Evolutionary conservation across 2,113 vertebrate species (phyloP).

Genomic region (Anseranas semipalmata): DNA sequence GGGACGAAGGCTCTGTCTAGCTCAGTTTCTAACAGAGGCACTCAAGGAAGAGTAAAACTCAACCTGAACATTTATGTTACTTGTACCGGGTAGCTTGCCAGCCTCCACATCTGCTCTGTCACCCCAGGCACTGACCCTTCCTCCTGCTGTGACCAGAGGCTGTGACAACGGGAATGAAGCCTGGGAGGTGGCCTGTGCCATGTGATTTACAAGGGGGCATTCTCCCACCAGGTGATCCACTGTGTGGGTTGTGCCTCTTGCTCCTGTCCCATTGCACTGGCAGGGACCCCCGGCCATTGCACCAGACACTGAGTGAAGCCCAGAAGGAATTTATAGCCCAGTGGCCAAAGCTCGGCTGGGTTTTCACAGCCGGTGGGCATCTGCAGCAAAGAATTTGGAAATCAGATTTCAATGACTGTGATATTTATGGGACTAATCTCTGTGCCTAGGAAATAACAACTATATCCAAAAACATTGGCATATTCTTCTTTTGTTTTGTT

Average conservation of each 20-base stretch:
- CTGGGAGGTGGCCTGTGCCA: fast-evolving
- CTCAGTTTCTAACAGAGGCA: background rate
- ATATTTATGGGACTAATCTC: background rate
- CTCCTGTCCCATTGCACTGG: background rate
- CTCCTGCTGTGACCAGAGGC: background rate
- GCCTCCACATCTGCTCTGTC: background rate
- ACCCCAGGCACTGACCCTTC: background rate
- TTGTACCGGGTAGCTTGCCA: background rate
- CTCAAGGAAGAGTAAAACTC: background rate
- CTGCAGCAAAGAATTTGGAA: background rate
- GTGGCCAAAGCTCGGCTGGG: background rate
- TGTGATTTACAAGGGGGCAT: background rate
- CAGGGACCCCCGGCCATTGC: fast-evolving
- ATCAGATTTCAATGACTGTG: background rate
- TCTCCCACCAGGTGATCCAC: fast-evolving
- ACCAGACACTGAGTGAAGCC: background rate
- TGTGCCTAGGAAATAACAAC: background rate
- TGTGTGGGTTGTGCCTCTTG: background rate
- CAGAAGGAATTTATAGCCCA: background rate
- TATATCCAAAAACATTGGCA: background rate
- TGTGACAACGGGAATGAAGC: fast-evolving
- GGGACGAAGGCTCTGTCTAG: background rate
- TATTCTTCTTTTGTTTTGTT: background rate
- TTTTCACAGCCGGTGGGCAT: background rate
- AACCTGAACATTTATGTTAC: background rate